A percentile compares a stretch with the other conserved stretches of the same genome.
These are phyloP conservation scores for Erebia ligea DNA, from an alignment of 2,888 invertebrate species.

Conservation along the genomic window DNA sequence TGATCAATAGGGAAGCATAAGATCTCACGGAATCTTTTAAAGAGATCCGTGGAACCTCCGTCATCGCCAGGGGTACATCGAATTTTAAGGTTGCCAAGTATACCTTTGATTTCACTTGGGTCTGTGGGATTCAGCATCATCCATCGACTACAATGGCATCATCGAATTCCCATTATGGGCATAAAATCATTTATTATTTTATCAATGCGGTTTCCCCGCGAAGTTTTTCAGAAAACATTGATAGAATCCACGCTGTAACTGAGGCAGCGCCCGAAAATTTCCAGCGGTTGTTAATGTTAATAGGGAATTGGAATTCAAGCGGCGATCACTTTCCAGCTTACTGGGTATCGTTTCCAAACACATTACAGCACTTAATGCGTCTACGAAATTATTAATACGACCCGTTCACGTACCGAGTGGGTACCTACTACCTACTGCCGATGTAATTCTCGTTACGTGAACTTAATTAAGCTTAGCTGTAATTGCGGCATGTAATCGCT, in stretches of 20 bases:
- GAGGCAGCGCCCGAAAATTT: constrained; percentile 40
- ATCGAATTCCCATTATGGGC: too few species aligned
- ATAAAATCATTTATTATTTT: too few species aligned
- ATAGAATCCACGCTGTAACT: background rate
- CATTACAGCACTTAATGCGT: constrained; percentile 41
- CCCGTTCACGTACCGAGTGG: background rate
- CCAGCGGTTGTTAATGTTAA: constrained; percentile 65
- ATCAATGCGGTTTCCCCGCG: too few species aligned
- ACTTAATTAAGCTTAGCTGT: constrained; percentile 12
- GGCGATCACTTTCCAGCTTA: constrained; percentile 67
- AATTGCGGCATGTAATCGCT: background rate
- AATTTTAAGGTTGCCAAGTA: too few species aligned
- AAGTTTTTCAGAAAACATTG: too few species aligned
- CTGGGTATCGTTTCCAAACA: constrained; percentile 62
- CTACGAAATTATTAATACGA: constrained; percentile 19
- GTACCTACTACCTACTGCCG: background rate
- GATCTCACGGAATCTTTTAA: too few species aligned
- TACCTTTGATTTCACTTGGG: too few species aligned
- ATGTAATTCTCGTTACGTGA: background rate
- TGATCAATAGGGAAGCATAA: too few species aligned
- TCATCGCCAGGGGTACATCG: too few species aligned
- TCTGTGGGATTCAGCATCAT: too few species aligned
- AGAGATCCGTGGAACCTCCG: too few species aligned
- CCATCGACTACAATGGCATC: too few species aligned
- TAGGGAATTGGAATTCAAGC: constrained; percentile 67